Conservation (phyloP, 2,113 vertebrate genomes). For the Capra hircus region DNA sequence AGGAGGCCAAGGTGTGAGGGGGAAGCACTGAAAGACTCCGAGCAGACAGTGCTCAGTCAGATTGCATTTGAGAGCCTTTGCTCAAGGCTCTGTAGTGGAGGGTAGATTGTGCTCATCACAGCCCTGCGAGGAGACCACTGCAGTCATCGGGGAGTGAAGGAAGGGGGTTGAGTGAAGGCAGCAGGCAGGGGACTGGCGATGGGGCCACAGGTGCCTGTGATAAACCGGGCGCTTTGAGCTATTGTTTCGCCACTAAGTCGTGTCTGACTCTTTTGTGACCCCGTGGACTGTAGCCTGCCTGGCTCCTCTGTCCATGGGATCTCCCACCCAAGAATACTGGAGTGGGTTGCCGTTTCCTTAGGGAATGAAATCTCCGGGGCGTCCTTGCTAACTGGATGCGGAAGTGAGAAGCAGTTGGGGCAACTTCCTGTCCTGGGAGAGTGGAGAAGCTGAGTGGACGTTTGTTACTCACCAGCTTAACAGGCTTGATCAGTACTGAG, state of each 20-base stretch:
- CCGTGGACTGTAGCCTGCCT: not conserved
- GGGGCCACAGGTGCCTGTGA: accelerated
- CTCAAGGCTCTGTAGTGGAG: not conserved
- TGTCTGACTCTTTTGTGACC: not conserved
- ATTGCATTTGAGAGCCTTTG: not conserved
- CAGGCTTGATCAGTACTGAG: not conserved
- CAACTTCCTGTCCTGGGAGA: not conserved
- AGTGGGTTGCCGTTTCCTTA: not conserved
- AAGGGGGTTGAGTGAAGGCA: not conserved
- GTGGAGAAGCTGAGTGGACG: not conserved
- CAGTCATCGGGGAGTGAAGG: not conserved
- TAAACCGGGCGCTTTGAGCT: not conserved
- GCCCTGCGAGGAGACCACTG: not conserved
- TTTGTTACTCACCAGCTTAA: not conserved
- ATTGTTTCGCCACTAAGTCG: not conserved
- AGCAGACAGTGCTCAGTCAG: not conserved
- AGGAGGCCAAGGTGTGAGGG: not conserved
- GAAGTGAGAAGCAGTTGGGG: not conserved
- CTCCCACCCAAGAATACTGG: not conserved
- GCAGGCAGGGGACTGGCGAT: not conserved
- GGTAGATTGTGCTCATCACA: no score
- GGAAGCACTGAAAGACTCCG: not conserved
- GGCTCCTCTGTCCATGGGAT: not conserved
- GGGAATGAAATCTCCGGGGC: not conserved
- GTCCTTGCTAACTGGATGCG: accelerated